Percentiles rank a stretch among this genome's conserved stretches.
Evolutionary conservation across 2,797 vertebrate species (phyloP).

Genomic region (Mus caroli): DNA sequence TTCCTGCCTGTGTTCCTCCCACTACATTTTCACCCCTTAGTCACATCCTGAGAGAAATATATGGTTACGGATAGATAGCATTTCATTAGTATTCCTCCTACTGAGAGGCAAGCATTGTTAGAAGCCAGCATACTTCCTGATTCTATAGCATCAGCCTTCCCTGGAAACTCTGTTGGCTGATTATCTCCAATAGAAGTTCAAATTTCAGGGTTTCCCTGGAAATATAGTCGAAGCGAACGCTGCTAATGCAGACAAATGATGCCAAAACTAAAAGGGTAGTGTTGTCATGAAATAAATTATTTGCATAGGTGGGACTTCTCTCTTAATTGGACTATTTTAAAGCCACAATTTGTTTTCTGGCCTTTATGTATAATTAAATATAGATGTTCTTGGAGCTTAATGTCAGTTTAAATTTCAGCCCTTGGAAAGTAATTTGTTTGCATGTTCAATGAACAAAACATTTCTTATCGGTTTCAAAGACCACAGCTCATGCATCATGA

Average conservation of each 20-base stretch:
- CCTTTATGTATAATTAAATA: constrained; percentile 88
- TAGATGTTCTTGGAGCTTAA: constrained; percentile 85
- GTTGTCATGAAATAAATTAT: constrained; percentile 79
- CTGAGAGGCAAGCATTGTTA: not conserved
- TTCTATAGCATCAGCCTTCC: not conserved
- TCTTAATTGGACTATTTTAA: constrained; percentile 87
- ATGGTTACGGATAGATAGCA: constrained; percentile 16
- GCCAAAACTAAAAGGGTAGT: constrained; percentile 62
- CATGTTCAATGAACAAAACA: constrained; percentile 86
- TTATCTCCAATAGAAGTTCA: constrained; percentile 61
- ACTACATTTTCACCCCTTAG: constrained; percentile 23
- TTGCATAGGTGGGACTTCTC: constrained; percentile 82
- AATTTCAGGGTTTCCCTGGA: constrained; percentile 61
- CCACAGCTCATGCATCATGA: constrained; percentile 83
- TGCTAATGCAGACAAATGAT: constrained; percentile 68
- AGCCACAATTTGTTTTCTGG: constrained; percentile 87
- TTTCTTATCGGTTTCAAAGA: constrained; percentile 85
- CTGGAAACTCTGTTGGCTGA: not conserved
- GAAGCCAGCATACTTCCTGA: not conserved
- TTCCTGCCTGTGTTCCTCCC: constrained; percentile 25
- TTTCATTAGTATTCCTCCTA: constrained; percentile 63
- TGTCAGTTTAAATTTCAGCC: constrained; percentile 86
- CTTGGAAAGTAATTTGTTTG: constrained; percentile 86
- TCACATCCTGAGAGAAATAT: constrained; percentile 38
- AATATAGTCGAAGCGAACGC: constrained; percentile 16